Base-by-base conservation (phyloP, 1,140 invertebrate genomes). In the Triops cancriformis region DNA sequence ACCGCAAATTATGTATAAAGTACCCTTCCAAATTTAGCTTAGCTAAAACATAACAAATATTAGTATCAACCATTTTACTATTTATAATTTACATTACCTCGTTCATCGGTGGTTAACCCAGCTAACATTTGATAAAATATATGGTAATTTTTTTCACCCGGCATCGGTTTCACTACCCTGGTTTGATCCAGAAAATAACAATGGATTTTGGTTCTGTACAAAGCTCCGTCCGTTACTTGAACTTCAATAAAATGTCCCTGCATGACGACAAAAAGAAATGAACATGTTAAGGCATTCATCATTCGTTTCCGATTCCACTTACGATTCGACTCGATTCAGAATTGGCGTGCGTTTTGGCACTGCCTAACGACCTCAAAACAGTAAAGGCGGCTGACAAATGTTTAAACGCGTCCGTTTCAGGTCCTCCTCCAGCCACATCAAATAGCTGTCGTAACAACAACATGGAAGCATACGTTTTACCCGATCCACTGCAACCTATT, bases 121-220 rank as follows among this genome's bases (percentile, higher is more conserved):
- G 94, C 94, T 28, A 98, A 86, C 92, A 98, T 93, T 86, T 98
- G 95, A 86, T 98, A 98, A 87, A 98, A 98, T 83, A 98, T 97
- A 83, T 98, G 95, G 84, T 97, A 98, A 86, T 97, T 98, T 82
- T 96, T 95, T 85, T 97, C 95, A 82, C 92, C 91, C 10, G 91
- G 87, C 79, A 94, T 86, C 6, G 93, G 93, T 37, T 90, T 87
- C 78, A 96, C 95, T 18, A 97, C 94, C 76, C 96, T 89, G 37
- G 93, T 96, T 85, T 97, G 93, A 83, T 98, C 95, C 80, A 96
- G 85, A 86, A 97, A 97, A 83, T 97, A 97, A 84, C 94, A 97
- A 83, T 97, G 95, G 80, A 97, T 97, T 88, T 97, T 97, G 4
- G 95, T 97, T 82, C 95, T 89, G 84, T 97, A 97, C 31, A 98